These are phyloP conservation scores for Bagarius yarrelli DNA, from an alignment of 2,113 vertebrate species.

Conservation along the genomic window DNA sequence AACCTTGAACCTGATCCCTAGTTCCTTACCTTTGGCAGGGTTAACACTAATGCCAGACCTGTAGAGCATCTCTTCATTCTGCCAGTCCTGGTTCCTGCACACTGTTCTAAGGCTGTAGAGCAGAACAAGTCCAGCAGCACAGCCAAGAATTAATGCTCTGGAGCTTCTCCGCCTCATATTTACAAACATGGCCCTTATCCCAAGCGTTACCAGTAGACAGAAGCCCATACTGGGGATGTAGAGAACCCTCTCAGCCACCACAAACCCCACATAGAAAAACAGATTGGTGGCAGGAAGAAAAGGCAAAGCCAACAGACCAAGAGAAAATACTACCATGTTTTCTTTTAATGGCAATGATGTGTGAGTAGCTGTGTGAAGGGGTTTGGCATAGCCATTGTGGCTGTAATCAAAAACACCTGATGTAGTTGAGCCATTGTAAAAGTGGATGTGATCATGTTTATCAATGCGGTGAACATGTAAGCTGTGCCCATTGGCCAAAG, in stretches of 20 bases:
- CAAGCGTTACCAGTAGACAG: conserved; percentile 90
- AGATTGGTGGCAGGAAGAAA: conserved; percentile 96
- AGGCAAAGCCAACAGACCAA: conserved; percentile 89
- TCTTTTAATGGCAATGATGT: conserved; percentile 82
- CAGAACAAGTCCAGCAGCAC: conserved; percentile 80
- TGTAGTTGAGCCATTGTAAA: conserved; percentile 18
- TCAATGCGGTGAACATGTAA: conserved; percentile 58
- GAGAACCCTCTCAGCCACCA: conserved; percentile 95
- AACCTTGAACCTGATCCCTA: background rate
- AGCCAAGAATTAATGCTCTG: conserved; percentile 82
- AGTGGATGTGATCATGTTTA: conserved; percentile 15
- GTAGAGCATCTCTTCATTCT: conserved; percentile 97
- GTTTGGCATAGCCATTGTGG: conserved; percentile 36
- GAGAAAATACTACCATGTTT: conserved; percentile 85
- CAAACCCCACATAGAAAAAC: conserved; percentile 98
- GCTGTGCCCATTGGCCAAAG: conserved; percentile 85
- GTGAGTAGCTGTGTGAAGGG: conserved; percentile 61
- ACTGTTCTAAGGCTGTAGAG: conserved; percentile 89
- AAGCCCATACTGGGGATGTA: conserved; percentile 99
- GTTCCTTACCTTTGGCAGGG: conserved; percentile 94
- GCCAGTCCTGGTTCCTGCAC: conserved; percentile 93
- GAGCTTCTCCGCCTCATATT: conserved; percentile 77
- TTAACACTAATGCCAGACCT: conserved; percentile 98
- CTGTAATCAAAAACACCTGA: conserved; percentile 66
- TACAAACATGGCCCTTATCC: conserved; percentile 82